phyloP scores from a whole-genome alignment of 2,113 vertebrate species.

The Nansenia antarctica region DNA sequence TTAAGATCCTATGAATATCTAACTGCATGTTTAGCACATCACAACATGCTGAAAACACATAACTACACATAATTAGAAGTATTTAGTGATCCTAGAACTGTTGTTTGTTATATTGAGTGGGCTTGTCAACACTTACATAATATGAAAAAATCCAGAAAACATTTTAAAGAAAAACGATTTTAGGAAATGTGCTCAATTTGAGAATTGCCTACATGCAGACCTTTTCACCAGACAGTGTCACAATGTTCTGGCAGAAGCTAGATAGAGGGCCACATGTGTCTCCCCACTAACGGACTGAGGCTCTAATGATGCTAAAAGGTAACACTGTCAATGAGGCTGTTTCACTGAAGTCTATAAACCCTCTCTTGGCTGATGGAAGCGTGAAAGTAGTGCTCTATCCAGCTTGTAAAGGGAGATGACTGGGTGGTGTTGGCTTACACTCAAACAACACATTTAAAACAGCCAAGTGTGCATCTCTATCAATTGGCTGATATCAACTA shows the following conservation, averaged over 20 bases:
- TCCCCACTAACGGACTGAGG: background rate
- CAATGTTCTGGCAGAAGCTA: slow-evolving; percentile 5
- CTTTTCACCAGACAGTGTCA: too few relatives aligned
- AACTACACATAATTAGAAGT: too few relatives aligned
- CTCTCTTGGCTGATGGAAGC: slow-evolving; percentile 11
- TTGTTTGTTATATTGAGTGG: too few relatives aligned
- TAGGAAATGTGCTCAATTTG: too few relatives aligned
- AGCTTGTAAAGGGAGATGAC: slow-evolving; percentile 32
- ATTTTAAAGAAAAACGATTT: too few relatives aligned
- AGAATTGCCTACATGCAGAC: too few relatives aligned
- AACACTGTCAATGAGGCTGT: background rate
- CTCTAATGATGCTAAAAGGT: background rate
- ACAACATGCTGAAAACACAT: too few relatives aligned
- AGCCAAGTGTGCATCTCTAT: slow-evolving; percentile 41
- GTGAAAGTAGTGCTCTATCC: background rate
- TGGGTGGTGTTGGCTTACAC: slow-evolving; percentile 2
- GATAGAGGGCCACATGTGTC: background rate
- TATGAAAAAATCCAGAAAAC: background rate
- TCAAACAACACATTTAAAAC: slow-evolving; percentile 28
- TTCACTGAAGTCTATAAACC: slow-evolving; percentile 21
- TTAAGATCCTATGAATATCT: too few relatives aligned
- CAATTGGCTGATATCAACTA: slow-evolving; percentile 39
- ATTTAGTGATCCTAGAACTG: too few relatives aligned
- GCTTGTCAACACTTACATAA: background rate
- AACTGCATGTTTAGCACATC: too few relatives aligned